Evolutionary conservation across 2,888 invertebrate species (phyloP), one percentile per base, ranked within the genome.

Genomic region (Diaphora mendica): DNA sequence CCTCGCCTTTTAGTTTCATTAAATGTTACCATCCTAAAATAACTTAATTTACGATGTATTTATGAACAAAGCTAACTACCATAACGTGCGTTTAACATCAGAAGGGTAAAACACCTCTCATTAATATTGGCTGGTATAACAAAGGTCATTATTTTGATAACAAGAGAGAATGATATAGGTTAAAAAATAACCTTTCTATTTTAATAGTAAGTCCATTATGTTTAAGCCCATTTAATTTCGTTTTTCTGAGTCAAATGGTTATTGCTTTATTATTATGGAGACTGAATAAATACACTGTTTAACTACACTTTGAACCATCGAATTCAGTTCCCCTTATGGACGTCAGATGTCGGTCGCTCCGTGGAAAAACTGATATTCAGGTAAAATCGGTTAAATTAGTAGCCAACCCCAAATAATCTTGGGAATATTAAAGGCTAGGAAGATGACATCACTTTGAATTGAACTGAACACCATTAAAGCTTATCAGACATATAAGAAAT

Each of bases 61-160:
- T 42, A 55, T 59, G 59, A 42, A 55, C 26, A 66, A 51, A 48
- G 66, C 35, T 68, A 9, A 20, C 17, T 5, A 59, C 35, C 26
- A 55, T 39, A 59, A 35, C 17, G 39, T 55, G n/a, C n/a, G n/a
- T n/a, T n/a, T 55, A 33, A n/a, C n/a, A 48, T 51, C 51, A n/a
- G 35, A 35, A n/a, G 55, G 72, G 39, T 68, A 44, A 33, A 68
- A 51, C n/a, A 44, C 44, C 73, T 39, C 35, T 75, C 71, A 81
- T 80, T 79, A 70, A 78, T 69, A 74, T 15, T 64, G 62, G 23
- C 55, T 67, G 42, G 17, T n/a, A 17, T 17, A 62, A 64, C 66
- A 59, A n/a, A 15, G 59, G 13, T 4, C n/a, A 59, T 26, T 26
- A 26, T 62, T 62, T 62, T 62, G 15, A 62, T 62, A 62, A 30